These are phyloP conservation scores for Eilema depressum DNA, from an alignment of 2,888 invertebrate genomes.

Conservation along the genomic window DNA sequence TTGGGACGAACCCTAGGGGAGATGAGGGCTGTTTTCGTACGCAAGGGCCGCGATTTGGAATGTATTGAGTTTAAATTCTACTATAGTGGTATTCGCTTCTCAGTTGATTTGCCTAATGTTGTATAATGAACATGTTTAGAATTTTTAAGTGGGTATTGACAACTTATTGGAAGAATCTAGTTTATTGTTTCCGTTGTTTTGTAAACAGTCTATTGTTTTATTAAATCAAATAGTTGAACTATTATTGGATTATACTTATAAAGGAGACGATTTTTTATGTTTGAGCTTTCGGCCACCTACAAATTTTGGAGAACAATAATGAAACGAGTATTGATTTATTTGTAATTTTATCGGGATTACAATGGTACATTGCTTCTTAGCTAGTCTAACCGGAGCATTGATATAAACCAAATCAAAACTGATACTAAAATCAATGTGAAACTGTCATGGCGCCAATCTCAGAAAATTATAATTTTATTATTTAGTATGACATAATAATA, in stretches of 20 bases:
- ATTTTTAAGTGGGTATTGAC: slow-evolving; percentile 6
- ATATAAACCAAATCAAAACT: no score
- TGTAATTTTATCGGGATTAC: no score
- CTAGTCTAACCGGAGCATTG: no score
- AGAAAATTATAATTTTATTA: no score
- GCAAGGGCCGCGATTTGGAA: slow-evolving; percentile 58
- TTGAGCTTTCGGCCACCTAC: no score
- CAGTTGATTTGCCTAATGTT: slow-evolving; percentile 33
- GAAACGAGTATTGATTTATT: no score
- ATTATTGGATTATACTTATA: background rate
- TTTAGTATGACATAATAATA: no score
- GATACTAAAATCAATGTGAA: no score
- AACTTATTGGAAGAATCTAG: background rate
- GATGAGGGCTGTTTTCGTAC: slow-evolving; percentile 61
- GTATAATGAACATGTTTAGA: slow-evolving; percentile 28
- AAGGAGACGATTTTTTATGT: no score
- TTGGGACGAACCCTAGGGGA: slow-evolving; percentile 81
- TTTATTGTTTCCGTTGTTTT: background rate
- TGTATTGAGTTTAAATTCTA: slow-evolving; percentile 50
- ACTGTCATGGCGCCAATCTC: no score
- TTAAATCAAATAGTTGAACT: background rate
- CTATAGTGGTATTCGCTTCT: slow-evolving; percentile 35
- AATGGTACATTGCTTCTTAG: no score
- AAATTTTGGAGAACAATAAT: no score
- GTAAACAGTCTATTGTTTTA: background rate